Base-by-base conservation (phyloP, 2,113 vertebrate genomes). In the Lycaon pictus region DNA sequence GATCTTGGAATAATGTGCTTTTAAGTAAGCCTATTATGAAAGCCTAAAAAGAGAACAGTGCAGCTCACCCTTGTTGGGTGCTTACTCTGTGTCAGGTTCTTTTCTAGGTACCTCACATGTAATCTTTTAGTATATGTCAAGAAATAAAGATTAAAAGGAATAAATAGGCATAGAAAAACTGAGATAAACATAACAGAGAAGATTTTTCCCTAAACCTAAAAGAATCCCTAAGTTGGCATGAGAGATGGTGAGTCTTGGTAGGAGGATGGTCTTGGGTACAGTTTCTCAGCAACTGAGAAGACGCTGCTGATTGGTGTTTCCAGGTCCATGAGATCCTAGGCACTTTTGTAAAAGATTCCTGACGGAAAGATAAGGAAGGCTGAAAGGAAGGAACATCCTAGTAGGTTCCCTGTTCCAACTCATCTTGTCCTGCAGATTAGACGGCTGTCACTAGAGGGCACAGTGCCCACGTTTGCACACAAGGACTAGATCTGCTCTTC, bases 401-500 rank as follows among this genome's bases (percentile, higher is more conserved):
- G 19, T 16, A 58, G 27, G 16, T 60, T 58, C 55, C 1, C 27
- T 48, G 56, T 65, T 67, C 20, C 6, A 51, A 16, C 55, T 81
- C 23, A 0, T 67, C 29, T 53, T 83, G 77, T 80, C 25, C 79
- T 95, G 93, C 62, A 93, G 56, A 51, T 72, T 29, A 22, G 51
- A 25, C 25, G 67, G 37, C 8, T 87, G 93, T 51, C 98, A 95
- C 96, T 83, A 96, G 97, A 97, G 98, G 96, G 94, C 37, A 25
- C 23, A 65, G 43, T 84, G 19, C 25, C 58, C 69, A 88, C 58
- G 5, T 76, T 69, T 93, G 92, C 20, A 2, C 83, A 2, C 20
- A 51, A 32, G 12, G 60, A 90, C 51, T 2, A 11, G 60, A 1
- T 25, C 15, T 0, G 63, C 23, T 63, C n/a, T 94, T 29, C 22